These are phyloP conservation scores for Bettongia penicillata DNA, from an alignment of 2,113 vertebrate species.

Conservation along the genomic window DNA sequence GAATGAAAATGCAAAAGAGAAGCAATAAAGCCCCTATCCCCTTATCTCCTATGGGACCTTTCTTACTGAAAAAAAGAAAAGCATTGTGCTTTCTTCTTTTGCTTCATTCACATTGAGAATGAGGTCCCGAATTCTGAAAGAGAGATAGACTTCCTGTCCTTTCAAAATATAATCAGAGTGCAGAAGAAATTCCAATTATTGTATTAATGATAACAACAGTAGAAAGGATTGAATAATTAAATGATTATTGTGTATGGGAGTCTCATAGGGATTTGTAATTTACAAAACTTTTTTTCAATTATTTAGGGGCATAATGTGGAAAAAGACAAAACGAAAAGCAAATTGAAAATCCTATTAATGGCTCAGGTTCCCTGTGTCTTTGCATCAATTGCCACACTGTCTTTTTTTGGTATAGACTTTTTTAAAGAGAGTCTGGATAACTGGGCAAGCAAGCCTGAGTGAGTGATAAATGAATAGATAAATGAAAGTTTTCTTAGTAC, in stretches of 20 bases:
- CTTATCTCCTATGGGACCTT: neutral
- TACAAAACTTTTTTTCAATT: constrained; percentile 74
- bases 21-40: neutral
- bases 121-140: neutral
- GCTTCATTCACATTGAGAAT: constrained; percentile 6
- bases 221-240: constrained; percentile 77
- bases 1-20: neutral
- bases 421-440: constrained; percentile 28
- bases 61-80: neutral
- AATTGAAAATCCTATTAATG: constrained; percentile 73
- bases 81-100: neutral
- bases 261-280: constrained; percentile 67
- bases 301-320: constrained; percentile 64
- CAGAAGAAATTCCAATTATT: constrained; percentile 64
- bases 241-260: constrained; percentile 53
- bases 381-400: neutral
- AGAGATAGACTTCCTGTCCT: constrained; percentile 31
- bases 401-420: constrained; percentile 37
- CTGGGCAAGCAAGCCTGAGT: constrained; percentile 14
- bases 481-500: neutral
- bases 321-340: constrained; percentile 70
- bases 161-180: constrained; percentile 39
- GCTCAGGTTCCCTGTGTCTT: neutral
- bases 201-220: constrained; percentile 34
- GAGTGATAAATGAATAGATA: constrained; percentile 1